Percentiles rank a stretch among this genome's conserved stretches.
phyloP scores from a whole-genome alignment of 2,888 invertebrate genomes.

The Tryphoninae sp. region DNA sequence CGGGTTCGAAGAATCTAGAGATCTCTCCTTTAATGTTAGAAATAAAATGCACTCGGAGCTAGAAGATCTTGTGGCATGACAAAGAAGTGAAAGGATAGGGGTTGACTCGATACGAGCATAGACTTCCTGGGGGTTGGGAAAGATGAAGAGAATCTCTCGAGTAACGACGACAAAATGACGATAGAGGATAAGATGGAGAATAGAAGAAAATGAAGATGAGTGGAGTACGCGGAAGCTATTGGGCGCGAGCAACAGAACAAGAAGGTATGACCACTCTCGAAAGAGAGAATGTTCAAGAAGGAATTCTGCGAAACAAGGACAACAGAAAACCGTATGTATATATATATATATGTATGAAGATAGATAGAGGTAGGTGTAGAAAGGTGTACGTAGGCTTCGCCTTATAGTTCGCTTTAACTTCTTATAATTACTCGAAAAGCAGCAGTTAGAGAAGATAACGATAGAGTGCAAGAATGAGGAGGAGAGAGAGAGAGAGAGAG shows the following conservation, averaged over 20 bases:
- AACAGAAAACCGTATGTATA: not conserved
- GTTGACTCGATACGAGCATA: conserved; percentile 27
- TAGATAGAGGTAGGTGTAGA: conserved; percentile 4
- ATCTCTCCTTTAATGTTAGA: conserved; percentile 23
- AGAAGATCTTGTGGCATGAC: conserved; percentile 62
- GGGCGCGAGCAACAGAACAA: conserved; percentile 39
- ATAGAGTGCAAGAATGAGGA: conserved; percentile 21
- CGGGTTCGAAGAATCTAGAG: conserved; percentile 31
- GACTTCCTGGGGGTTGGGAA: conserved; percentile 44
- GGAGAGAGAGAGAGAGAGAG: too few relatives aligned
- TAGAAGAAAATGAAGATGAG: conserved; percentile 33
- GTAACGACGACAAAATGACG: conserved; percentile 48
- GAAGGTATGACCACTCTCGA: conserved; percentile 44
- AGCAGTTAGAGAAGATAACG: conserved; percentile 35
- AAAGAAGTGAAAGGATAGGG: conserved; percentile 63
- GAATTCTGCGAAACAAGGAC: conserved; percentile 20
- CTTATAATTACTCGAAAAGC: conserved; percentile 77
- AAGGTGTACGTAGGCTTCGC: not conserved
- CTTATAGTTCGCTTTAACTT: conserved; percentile 73
- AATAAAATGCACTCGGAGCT: conserved; percentile 42
- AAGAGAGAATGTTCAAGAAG: conserved; percentile 33
- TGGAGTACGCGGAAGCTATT: conserved; percentile 7
- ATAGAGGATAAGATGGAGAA: conserved; percentile 41
- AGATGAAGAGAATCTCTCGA: conserved; percentile 52
- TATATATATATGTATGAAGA: not conserved